Conservation (phyloP, 2,113 vertebrate genomes). For the Apus apus region DNA sequence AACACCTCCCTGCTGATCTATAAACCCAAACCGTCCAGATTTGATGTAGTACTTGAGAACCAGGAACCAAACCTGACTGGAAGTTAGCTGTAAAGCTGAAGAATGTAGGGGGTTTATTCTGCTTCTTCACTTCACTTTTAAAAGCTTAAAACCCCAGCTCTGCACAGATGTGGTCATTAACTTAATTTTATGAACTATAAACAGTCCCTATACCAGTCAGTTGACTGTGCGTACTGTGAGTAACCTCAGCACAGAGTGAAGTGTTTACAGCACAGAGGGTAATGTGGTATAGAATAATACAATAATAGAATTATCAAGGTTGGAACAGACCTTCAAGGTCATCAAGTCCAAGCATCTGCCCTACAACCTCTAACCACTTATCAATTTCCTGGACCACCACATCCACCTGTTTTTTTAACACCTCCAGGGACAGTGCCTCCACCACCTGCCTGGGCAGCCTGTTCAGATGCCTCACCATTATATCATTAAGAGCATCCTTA, state of each 20-base stretch:
- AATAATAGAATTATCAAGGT: too few species aligned
- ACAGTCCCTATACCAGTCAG: neutral
- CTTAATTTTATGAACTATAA: constrained; percentile 39
- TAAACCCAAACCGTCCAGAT: constrained; percentile 1
- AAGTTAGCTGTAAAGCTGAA: neutral
- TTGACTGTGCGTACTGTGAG: rapidly evolving
- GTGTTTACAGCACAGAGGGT: neutral
- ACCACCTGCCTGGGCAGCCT: too few species aligned
- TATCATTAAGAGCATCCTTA: neutral
- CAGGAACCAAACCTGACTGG: neutral
- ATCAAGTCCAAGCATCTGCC: too few species aligned
- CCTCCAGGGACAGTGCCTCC: too few species aligned
- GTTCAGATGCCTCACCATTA: too few species aligned
- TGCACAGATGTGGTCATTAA: constrained; percentile 2
- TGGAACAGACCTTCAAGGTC: too few species aligned
- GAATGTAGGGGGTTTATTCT: neutral
- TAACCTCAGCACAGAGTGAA: neutral
- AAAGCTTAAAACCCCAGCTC: neutral
- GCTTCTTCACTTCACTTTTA: neutral
- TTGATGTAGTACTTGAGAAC: rapidly evolving
- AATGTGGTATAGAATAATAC: neutral
- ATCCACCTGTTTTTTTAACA: too few species aligned
- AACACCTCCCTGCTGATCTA: constrained; percentile 17
- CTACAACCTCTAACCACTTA: too few species aligned
- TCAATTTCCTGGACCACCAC: too few species aligned